Base-by-base conservation (phyloP, 2,797 vertebrate genomes). In the Thalassophryne amazonica region DNA sequence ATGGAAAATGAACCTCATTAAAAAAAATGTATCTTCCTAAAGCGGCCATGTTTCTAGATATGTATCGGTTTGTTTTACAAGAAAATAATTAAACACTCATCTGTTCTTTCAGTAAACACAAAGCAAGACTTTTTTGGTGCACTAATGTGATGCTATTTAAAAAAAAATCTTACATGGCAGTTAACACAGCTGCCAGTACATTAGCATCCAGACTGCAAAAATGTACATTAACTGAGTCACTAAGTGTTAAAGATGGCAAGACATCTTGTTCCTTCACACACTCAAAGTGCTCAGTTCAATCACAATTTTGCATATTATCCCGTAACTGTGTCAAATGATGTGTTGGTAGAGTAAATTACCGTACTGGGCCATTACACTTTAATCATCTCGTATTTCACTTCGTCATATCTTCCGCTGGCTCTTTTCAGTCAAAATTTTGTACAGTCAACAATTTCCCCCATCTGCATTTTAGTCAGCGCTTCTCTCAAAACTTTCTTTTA, bases 381-480 rank as follows among this genome's bases (percentile, higher is more conserved):
- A 37, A 40, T 55, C 16, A 36, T 60, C 14, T 4, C 8, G 5
- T 27, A 33, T 19, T 39, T 36, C 13, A 20, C 4, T 17, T 16
- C 22, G 4, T 41, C 9, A 46, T 11, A 16, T 63, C 10, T 20
- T n/a, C 9, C 9, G 33, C 18, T 21, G 16, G 18, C 29, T 18
- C 17, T 10, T 11, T 29, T 14, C 17, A 15, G 36, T 11, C 7
- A 13, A 24, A 32, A 32, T 59, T 36, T 13, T 48, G 35, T 55
- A 2, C 19, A 11, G 16, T 40, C 25, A 29, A 23, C 34, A 16
- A 29, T 43, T 46, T 7, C 6, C 6, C 19, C 6, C 19, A 34
- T 64, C 38, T 47, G n/a, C 22, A 50, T 51, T 57, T 50, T n/a
- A 6, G 19, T 30, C 36, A 31, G 21, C 9, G 31, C 37, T 27